A percentile compares a stretch with the other conserved stretches of the same genome.
Evolutionary conservation across 2,113 vertebrate species (phyloP).

Genomic region (Vidua chalybeata): DNA sequence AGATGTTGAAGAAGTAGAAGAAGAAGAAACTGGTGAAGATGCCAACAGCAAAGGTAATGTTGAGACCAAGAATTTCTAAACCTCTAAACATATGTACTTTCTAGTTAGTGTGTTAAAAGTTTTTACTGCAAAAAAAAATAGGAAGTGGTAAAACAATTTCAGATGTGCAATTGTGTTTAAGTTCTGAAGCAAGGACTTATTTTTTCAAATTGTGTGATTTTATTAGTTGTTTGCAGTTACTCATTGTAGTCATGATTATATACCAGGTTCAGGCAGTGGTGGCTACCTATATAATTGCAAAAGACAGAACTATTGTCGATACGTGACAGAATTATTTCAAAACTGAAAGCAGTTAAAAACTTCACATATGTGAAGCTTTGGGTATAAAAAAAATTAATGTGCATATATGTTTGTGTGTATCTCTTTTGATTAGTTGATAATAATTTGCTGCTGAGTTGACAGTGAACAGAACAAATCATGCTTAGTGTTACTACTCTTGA

Average conservation of each 20-base stretch:
- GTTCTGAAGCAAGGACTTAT: neutral
- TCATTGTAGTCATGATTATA: neutral
- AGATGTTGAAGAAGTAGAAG: constrained; percentile 97
- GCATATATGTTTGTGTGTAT: neutral
- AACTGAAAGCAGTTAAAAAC: neutral
- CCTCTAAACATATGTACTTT: neutral
- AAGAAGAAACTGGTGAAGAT: constrained; percentile 92
- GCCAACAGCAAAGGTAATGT: constrained; percentile 91
- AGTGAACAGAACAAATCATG: neutral
- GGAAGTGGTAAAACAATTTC: neutral
- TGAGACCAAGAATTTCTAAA: neutral
- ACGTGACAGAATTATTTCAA: neutral
- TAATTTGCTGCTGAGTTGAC: neutral
- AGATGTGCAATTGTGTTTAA: neutral
- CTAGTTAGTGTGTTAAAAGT: neutral
- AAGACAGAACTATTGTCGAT: neutral
- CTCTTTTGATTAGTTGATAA: neutral
- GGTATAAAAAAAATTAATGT: neutral
- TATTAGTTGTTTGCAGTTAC: neutral
- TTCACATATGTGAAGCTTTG: neutral
- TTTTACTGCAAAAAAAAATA: neutral
- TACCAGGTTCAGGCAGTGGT: neutral
- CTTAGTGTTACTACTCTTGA: neutral
- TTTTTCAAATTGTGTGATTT: neutral
- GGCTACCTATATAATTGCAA: neutral